A percentile compares a stretch with the other conserved stretches of the same genome.
Evolutionary conservation across 2,797 vertebrate genomes (phyloP).

Genomic region (Muraenolepis orangiensis): DNA sequence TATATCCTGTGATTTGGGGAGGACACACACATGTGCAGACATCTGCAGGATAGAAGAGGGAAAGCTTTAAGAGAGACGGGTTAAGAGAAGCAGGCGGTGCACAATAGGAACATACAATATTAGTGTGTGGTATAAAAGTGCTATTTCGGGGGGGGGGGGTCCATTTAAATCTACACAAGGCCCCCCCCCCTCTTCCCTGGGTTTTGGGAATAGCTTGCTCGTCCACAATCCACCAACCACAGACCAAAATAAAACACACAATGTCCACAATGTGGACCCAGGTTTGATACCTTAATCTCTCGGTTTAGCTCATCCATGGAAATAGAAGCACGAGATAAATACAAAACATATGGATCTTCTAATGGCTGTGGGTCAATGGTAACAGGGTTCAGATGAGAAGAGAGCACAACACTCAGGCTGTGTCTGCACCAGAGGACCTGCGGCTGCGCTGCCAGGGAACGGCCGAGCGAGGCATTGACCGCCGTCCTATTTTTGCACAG

Average conservation of each 20-base stretch:
- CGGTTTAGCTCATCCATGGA: conserved; percentile 40
- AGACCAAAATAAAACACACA: background rate
- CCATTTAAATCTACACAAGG: background rate
- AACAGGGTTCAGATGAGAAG: conserved; percentile 63
- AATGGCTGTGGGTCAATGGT: conserved; percentile 64
- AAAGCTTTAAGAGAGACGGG: background rate
- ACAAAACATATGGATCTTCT: conserved; percentile 31
- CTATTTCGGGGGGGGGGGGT: background rate
- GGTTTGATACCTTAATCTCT: background rate
- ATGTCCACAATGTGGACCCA: background rate
- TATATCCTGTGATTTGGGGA: conserved; percentile 14
- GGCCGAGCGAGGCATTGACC: conserved; percentile 56
- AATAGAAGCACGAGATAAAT: conserved; percentile 8
- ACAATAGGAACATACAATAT: background rate
- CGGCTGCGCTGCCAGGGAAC: conserved; percentile 35
- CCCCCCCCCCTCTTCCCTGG: background rate
- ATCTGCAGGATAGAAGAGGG: background rate
- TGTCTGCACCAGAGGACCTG: conserved; percentile 40
- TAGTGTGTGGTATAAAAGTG: background rate
- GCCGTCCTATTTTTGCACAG: conserved; percentile 33
- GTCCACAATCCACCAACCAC: background rate
- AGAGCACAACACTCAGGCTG: conserved; percentile 60
- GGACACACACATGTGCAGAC: background rate
- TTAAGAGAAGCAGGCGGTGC: background rate
- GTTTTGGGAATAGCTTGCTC: background rate